Base-by-base conservation (phyloP, 2,888 invertebrate species). In the Oscheius onirici region DNA sequence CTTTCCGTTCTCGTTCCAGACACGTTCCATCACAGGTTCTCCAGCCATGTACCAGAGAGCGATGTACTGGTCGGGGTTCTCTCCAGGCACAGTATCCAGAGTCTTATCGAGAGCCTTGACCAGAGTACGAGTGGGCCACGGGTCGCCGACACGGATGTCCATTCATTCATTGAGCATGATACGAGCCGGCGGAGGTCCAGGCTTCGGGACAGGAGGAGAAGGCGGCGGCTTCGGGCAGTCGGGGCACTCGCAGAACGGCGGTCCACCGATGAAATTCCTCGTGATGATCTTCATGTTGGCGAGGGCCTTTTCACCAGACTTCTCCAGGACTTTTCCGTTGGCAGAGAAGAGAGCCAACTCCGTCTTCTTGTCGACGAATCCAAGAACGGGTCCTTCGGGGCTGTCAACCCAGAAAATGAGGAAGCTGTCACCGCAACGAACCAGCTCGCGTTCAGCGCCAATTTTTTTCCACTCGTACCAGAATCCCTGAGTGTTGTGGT, bases 381-480 rank as follows among this genome's bases (percentile, higher is more conserved):
- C 82, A 54, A 82, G 71, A 40, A 82, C 65, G n/a, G 76, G 71
- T 11, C 55, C 60, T 26, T 69, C 69, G n/a, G n/a, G 24, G 55
- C 55, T n/a, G 71, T 83, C 77, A 13, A 40, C 61, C 84, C 84
- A 84, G 57, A 84, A 77, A 60, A 84, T 78, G 10, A 83, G 84
- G 76, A 83, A 76, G 20, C 83, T 82, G 72, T 84, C 83, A 22
- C 84, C 84, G 73, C 84, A 84, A 17, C 74, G 71, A 6, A 84
- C 71, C 10, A 84, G 65, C 55, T 85, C 2, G 49, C 74, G 28
- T 72, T 72, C 13, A 77, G 85, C n/a, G n/a, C 20, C 76, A 79
- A 20, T 63, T 75, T 40, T 77, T 82, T 83, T 85, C 75, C 83
- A 84, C 68, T 83, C 77, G 77, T 83, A 83, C 84, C 84, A 84